These are phyloP conservation scores for Litocranius walleri DNA, from an alignment of 2,113 vertebrate species.

Conservation along the genomic window DNA sequence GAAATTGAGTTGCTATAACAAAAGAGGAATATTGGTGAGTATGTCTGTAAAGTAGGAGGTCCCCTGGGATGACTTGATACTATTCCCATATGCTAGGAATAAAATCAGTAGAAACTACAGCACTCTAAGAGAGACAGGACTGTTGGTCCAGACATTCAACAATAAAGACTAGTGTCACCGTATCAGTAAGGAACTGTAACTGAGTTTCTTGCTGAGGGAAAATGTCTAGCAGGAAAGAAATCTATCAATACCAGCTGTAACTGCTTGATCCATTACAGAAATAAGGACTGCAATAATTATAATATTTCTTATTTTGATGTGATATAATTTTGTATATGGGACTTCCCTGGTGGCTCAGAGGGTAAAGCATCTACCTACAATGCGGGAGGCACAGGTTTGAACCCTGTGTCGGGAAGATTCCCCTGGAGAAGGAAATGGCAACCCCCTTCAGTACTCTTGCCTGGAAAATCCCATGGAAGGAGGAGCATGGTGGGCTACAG, in stretches of 20 bases:
- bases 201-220: neutral
- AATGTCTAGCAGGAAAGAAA: neutral
- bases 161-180: neutral
- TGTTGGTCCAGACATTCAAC: neutral
- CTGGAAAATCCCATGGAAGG: neutral
- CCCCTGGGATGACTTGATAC: neutral
- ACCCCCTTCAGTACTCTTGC: neutral
- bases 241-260: neutral
- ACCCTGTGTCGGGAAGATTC: rapidly evolving
- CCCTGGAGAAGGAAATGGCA: neutral
- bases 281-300: neutral
- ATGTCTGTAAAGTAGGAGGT: neutral
- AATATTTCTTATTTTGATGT: neutral
- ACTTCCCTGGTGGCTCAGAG: neutral
- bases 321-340: neutral
- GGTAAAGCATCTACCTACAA: neutral
- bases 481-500: neutral
- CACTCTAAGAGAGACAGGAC: neutral
- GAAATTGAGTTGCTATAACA: neutral
- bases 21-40: neutral
- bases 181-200: neutral
- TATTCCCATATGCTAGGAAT: neutral
- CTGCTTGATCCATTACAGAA: neutral
- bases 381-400: rapidly evolving
- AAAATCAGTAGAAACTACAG: neutral